Conservation (phyloP, 2,797 vertebrate genomes). For the Coluber constrictor region DNA sequence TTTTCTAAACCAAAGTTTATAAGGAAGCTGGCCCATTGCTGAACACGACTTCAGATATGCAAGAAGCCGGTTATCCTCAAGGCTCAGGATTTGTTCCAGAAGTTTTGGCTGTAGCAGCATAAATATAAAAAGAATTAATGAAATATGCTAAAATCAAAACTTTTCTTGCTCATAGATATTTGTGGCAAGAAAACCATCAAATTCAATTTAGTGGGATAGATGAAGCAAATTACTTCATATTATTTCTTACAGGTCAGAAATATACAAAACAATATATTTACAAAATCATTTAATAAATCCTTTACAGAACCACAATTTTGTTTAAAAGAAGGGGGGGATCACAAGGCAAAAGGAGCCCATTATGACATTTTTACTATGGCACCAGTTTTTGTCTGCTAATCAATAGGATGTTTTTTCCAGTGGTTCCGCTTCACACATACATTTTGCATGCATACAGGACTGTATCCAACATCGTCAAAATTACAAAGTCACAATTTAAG, state of each 20-base stretch:
- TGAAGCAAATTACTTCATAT: background rate
- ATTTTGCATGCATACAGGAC: background rate
- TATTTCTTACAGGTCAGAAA: background rate
- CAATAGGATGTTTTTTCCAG: too few relatives aligned
- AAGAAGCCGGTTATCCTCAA: slow-evolving; percentile 88
- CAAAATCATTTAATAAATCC: background rate
- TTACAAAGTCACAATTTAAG: background rate
- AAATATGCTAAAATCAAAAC: background rate
- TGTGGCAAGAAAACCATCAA: background rate
- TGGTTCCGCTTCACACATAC: background rate
- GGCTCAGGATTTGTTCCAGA: slow-evolving; percentile 91
- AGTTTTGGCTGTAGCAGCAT: slow-evolving; percentile 83
- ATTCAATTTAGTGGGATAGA: background rate
- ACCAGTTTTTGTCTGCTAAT: background rate
- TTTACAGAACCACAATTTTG: background rate
- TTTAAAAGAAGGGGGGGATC: too few relatives aligned
- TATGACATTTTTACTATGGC: background rate
- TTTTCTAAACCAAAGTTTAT: slow-evolving; percentile 88
- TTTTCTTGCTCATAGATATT: background rate
- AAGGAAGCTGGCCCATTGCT: slow-evolving; percentile 81
- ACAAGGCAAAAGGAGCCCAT: background rate
- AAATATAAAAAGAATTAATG: slow-evolving; percentile 35
- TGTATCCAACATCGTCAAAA: background rate
- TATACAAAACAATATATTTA: background rate
- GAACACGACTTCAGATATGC: slow-evolving; percentile 80